Percentiles rank a stretch among this genome's conserved stretches.
phyloP scores from a whole-genome alignment of 2,888 invertebrate species.

The Thecocarcelia acutangulata region DNA sequence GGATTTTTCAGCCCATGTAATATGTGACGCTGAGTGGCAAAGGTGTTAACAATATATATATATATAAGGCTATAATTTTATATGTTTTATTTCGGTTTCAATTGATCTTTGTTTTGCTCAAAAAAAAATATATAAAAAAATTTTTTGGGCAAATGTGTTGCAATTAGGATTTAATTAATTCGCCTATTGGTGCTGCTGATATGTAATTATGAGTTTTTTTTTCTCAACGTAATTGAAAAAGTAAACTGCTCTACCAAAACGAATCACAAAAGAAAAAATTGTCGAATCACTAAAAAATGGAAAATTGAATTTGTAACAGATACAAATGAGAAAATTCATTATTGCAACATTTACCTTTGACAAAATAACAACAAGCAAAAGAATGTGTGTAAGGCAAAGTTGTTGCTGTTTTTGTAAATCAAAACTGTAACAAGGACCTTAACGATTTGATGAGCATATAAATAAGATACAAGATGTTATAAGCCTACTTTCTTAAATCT shows the following conservation, averaged over 20 bases:
- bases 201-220: constrained; percentile 23
- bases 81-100: constrained; percentile 4
- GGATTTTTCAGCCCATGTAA: too few relatives aligned
- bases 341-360: constrained; percentile 50
- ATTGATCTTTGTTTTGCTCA: constrained; percentile 8
- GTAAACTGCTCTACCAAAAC: constrained; percentile 44
- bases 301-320: constrained; percentile 45
- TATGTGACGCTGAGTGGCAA: too few relatives aligned
- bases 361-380: constrained; percentile 13
- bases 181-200: constrained; percentile 28
- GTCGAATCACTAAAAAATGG: constrained; percentile 26
- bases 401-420: constrained; percentile 30
- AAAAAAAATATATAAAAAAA: background rate
- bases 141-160: background rate
- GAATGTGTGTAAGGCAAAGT: background rate
- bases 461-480: constrained; percentile 56
- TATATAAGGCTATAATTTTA: too few relatives aligned
- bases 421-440: constrained; percentile 64
- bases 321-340: constrained; percentile 51
- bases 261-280: constrained; percentile 35
- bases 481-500: constrained; percentile 40
- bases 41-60: too few relatives aligned
- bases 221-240: background rate
- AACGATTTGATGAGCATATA: constrained; percentile 65
- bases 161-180: constrained; percentile 14